Base-by-base conservation (phyloP, 2,113 vertebrate species). In the Prunella himalayana region DNA sequence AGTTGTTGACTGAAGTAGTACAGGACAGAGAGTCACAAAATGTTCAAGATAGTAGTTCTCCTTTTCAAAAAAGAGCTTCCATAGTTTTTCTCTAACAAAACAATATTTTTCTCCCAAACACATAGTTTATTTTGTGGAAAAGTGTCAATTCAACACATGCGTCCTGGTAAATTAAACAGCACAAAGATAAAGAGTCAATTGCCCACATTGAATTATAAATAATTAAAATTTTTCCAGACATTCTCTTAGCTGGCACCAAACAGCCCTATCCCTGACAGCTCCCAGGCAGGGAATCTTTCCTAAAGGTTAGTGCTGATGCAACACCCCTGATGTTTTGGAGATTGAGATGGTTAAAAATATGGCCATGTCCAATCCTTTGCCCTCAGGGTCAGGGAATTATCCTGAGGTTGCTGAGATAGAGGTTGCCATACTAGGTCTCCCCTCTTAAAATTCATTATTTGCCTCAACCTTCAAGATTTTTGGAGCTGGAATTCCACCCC, bases 91-190 rank as follows among this genome's bases (percentile, higher is more conserved):
- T 25, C 20, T 72, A 39, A 59, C 4, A 70, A 83, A 77, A 78
- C 28, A 53, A 2, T 28, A 5, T 21, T 70, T 42, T 56, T 11
- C 4, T 27, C 24, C 11, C 4, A 64, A 76, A 51, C 3, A 15
- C 0, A 0, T 8, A 0, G 16, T 19, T 69, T 53, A 30, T 53
- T 39, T 69, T 16, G 11, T 1, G 8, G 3, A 21, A 31, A 85
- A 7, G 4, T n/a, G 10, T 39, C 17, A 44, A 25, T 28, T 41
- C 2, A 21, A 11, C 59, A 31, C 1, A 1, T 21, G 4, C 0
- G 24, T 33, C 37, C 23, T 50, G 19, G 5, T 47, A 75, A 78
- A 68, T 54, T 28, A 70, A 81, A 49, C 20, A 61, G 19, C 44
- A 69, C 19, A 37, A 75, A 92, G 42, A 60, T 19, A 44, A 61